phyloP scores from a whole-genome alignment of 2,113 vertebrate genomes.

The Hipposideros armiger region DNA sequence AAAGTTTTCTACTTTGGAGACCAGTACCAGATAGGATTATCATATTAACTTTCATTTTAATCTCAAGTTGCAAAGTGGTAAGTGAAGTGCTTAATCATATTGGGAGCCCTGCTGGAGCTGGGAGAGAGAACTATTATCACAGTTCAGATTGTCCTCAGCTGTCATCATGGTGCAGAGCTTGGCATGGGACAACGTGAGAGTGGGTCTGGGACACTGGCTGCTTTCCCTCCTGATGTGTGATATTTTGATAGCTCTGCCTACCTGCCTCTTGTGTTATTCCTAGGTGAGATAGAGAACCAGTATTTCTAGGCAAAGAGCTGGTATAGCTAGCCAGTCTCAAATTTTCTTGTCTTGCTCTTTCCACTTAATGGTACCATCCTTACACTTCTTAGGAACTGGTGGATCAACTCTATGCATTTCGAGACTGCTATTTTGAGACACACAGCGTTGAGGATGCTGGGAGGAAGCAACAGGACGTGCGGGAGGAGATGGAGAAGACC shows the following conservation, averaged over 20 bases:
- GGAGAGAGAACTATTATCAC: not conserved
- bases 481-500: constrained; percentile 88
- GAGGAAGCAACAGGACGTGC: constrained; percentile 90
- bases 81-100: not conserved
- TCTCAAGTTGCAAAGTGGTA: constrained; percentile 25
- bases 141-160: not conserved
- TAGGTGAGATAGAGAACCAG: not conserved
- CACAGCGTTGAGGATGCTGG: constrained; percentile 91
- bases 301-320: constrained; percentile 20
- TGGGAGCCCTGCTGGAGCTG: not conserved
- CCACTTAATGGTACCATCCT: not conserved
- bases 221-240: not conserved
- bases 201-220: not conserved
- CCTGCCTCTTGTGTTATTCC: not conserved
- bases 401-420: constrained; percentile 91
- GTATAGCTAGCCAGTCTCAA: not conserved
- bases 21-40: not conserved
- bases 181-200: not conserved
- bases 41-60: constrained; percentile 3
- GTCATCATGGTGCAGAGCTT: not conserved
- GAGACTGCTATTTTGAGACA: constrained; percentile 94
- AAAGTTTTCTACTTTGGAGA: constrained; percentile 38
- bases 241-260: not conserved
- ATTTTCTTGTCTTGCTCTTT: not conserved
- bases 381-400: constrained; percentile 89